Conservation (phyloP, 2,113 vertebrate species). For the Taxidea taxus region DNA sequence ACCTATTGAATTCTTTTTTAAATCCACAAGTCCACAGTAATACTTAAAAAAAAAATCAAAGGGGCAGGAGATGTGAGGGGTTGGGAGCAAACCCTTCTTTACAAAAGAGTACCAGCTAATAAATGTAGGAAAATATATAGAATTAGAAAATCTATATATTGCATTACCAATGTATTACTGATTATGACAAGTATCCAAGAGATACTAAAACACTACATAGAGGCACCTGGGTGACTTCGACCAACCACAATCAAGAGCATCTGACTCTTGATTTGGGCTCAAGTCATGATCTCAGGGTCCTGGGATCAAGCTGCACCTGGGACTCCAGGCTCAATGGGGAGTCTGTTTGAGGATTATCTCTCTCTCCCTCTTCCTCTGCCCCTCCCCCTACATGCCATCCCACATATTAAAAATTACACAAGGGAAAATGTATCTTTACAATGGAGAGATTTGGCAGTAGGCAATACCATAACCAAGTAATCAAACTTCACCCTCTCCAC, state of each 20-base stretch:
- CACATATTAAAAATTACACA: neutral
- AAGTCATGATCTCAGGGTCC: neutral
- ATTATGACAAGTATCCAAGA: neutral
- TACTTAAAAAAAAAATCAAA: neutral
- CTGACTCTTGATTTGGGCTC: neutral
- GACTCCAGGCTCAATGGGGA: neutral
- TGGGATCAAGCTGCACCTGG: neutral
- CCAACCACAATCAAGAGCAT: neutral
- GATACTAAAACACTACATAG: neutral
- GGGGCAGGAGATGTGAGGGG: neutral
- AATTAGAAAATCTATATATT: neutral
- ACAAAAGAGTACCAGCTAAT: neutral
- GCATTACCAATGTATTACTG: neutral
- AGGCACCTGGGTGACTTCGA: neutral
- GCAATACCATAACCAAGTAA: neutral
- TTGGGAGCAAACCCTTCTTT: neutral
- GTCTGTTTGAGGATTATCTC: neutral
- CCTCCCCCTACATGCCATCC: neutral
- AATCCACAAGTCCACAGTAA: neutral
- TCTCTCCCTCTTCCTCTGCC: neutral
- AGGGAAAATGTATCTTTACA: neutral
- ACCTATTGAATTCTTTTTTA: neutral
- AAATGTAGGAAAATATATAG: neutral
- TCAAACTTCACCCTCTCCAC: neutral
- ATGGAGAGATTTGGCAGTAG: neutral